Evolutionary conservation across 2,113 vertebrate genomes (phyloP).

Genomic region (Cairina moschata): DNA sequence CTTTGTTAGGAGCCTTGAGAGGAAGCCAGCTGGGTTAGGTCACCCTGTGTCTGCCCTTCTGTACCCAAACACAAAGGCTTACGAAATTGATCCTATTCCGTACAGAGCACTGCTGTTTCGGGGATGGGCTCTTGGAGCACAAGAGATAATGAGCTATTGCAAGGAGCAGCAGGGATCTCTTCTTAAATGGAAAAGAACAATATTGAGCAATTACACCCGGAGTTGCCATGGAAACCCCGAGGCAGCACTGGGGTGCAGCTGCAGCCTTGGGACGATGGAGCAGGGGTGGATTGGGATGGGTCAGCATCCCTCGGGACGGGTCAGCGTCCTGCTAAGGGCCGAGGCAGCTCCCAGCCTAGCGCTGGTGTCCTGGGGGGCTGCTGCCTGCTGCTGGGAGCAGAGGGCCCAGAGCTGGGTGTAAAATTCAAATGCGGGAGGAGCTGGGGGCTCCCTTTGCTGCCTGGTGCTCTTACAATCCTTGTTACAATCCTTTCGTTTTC

Average conservation of each 20-base stretch:
- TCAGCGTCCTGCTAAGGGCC: no score
- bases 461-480: neutral
- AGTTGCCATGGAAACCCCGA: neutral
- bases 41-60: neutral
- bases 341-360: neutral
- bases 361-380: neutral
- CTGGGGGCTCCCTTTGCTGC: neutral
- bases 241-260: neutral
- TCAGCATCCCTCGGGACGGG: no score
- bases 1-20: no score
- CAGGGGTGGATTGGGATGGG: no score
- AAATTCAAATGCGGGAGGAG: neutral
- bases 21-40: accelerated
- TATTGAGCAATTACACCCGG: neutral
- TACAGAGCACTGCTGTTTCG: accelerated
- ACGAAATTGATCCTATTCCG: accelerated
- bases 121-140: neutral
- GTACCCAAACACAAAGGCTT: accelerated
- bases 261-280: no score
- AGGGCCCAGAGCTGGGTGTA: neutral
- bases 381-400: neutral
- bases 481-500: neutral
- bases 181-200: neutral
- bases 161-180: neutral
- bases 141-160: accelerated